phyloP scores from a whole-genome alignment of 2,797 vertebrate species.

The Argyrosomus regius region DNA sequence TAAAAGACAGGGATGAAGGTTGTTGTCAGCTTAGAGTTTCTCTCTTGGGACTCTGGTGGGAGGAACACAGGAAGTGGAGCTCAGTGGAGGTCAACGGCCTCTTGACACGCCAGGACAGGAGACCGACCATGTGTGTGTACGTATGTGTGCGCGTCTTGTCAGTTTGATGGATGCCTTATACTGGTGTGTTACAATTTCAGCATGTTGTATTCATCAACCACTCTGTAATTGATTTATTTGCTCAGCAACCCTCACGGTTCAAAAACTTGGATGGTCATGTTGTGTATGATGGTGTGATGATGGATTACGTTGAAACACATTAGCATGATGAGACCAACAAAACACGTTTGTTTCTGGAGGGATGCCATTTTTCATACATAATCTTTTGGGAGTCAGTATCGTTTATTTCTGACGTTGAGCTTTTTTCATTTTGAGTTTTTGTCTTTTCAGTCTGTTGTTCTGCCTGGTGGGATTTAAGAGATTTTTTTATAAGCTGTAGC shows the following conservation, averaged over 20 bases:
- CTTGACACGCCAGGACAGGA: slow-evolving; percentile 71
- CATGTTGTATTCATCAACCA: slow-evolving; percentile 67
- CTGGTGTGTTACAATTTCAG: slow-evolving; percentile 62
- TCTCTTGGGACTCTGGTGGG: slow-evolving; percentile 53
- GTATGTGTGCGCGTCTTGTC: slow-evolving; percentile 41
- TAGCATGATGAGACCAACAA: slow-evolving; percentile 52
- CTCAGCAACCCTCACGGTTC: slow-evolving; percentile 26
- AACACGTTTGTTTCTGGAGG: slow-evolving; percentile 36
- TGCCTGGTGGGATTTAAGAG: slow-evolving; percentile 4
- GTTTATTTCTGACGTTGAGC: slow-evolving; percentile 1
- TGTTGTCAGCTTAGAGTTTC: slow-evolving; percentile 61
- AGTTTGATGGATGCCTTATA: slow-evolving; percentile 60
- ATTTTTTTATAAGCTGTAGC: background rate
- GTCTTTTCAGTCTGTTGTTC: slow-evolving; percentile 5
- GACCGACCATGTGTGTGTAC: slow-evolving; percentile 44
- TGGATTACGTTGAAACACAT: slow-evolving; percentile 61
- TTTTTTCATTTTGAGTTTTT: background rate
- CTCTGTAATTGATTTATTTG: slow-evolving; percentile 69
- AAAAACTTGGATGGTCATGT: slow-evolving; percentile 43
- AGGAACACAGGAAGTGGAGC: slow-evolving; percentile 74
- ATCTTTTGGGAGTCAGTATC: slow-evolving; percentile 1
- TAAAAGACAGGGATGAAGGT: slow-evolving; percentile 57
- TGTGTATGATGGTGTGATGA: slow-evolving; percentile 47
- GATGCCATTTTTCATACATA: slow-evolving; percentile 22
- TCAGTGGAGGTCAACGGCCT: slow-evolving; percentile 77